Conservation (phyloP, 2,113 vertebrate species). For the Alouatta palliata region DNA sequence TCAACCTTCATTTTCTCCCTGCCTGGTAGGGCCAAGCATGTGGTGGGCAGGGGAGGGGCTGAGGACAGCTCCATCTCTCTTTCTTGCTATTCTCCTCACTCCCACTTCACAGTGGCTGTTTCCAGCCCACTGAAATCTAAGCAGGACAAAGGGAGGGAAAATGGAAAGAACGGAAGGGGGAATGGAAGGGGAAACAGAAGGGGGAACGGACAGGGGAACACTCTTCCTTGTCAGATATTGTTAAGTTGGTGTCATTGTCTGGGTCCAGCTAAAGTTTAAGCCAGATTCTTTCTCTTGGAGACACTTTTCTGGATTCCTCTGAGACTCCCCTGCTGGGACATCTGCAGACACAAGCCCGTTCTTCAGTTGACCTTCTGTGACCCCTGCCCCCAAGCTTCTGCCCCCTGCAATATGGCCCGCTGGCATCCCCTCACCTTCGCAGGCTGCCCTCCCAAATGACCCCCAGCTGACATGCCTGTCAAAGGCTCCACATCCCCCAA, state of each 20-base stretch:
- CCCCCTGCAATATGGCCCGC: background rate
- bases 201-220: background rate
- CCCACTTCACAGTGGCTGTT: background rate
- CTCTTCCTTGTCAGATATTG: background rate
- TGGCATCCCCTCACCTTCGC: background rate
- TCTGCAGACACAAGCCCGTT: background rate
- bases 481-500: background rate
- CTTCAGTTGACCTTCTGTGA: background rate
- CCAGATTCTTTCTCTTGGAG: background rate
- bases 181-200: no score
- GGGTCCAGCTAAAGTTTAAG: background rate
- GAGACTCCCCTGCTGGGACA: background rate
- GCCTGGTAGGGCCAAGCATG: background rate
- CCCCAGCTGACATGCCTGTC: accelerated
- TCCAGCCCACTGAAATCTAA: background rate
- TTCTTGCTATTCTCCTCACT: background rate
- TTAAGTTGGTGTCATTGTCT: background rate
- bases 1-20: background rate
- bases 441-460: background rate
- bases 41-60: background rate
- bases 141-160: background rate
- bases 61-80: background rate
- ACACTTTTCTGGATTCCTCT: background rate
- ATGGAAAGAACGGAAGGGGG: no score
- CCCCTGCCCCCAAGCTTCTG: background rate